Conservation (phyloP, 2,888 invertebrate genomes). For the Troglohyphantes excavatus region DNA sequence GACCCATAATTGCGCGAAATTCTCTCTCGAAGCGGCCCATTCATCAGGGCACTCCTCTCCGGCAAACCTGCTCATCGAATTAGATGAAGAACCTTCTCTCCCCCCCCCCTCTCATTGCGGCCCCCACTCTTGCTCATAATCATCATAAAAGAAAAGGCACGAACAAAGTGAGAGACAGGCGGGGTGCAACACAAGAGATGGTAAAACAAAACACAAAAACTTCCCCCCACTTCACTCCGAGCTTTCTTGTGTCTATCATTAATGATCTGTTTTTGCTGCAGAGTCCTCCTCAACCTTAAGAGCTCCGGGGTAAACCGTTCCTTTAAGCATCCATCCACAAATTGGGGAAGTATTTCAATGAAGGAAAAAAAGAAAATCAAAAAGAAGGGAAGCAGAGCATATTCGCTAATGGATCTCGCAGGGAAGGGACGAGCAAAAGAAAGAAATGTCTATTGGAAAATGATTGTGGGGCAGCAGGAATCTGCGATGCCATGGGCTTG, state of each 20-base stretch:
- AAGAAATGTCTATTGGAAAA: conserved; percentile 20
- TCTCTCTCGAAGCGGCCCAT: conserved; percentile 54
- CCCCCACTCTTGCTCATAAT: conserved; percentile 23
- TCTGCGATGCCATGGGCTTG: conserved; percentile 53
- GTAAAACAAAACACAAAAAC: conserved; percentile 29
- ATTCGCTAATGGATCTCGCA: conserved; percentile 51
- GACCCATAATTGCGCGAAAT: conserved; percentile 77
- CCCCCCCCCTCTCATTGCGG: no score
- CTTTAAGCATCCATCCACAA: conserved; percentile 15
- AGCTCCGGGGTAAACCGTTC: conserved; percentile 51
- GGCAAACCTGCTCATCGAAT: conserved; percentile 62
- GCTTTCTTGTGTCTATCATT: conserved; percentile 54
- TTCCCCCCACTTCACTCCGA: neutral
- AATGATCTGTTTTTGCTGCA: conserved; percentile 26
- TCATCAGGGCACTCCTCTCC: conserved; percentile 67
- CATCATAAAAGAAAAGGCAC: conserved; percentile 22
- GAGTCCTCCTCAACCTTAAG: conserved; percentile 36
- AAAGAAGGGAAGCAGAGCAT: conserved; percentile 51
- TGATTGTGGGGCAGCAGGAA: conserved; percentile 17
- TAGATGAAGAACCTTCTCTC: conserved; percentile 28
- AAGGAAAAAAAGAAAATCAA: conserved; percentile 41
- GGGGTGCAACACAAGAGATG: conserved; percentile 4
- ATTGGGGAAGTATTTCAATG: conserved; percentile 64
- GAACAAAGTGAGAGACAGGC: neutral
- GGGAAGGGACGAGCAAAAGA: conserved; percentile 4